These are phyloP conservation scores for Cecropterus lyciades DNA, from an alignment of 1,140 invertebrate genomes.

Conservation along the genomic window DNA sequence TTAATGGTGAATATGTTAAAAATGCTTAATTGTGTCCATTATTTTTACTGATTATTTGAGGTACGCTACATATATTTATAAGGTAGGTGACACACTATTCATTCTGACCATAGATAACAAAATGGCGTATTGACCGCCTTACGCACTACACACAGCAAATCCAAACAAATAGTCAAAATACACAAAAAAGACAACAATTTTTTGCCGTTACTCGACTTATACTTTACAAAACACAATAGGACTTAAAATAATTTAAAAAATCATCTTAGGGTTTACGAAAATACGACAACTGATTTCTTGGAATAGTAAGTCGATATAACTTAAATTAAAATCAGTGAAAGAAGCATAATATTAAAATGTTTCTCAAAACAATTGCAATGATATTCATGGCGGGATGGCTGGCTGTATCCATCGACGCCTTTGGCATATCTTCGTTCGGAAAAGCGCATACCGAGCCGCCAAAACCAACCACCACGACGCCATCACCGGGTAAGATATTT, in stretches of 20 bases:
- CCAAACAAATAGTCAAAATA: conserved; percentile 23
- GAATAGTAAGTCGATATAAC: too few species aligned
- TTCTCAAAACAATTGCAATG: conserved; percentile 36
- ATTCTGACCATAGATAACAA: conserved; percentile 12
- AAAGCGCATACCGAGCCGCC: conserved; percentile 72
- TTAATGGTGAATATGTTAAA: not conserved
- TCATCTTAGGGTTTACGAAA: too few species aligned
- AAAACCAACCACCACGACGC: conserved; percentile 63
- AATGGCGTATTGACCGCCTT: conserved; percentile 49
- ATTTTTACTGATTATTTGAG: not conserved
- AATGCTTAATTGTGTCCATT: not conserved
- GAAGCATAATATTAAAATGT: conserved; percentile 29
- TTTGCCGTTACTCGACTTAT: conserved; percentile 9
- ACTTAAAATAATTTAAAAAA: not conserved
- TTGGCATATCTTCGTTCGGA: conserved; percentile 74
- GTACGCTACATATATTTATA: not conserved
- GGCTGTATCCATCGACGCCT: conserved; percentile 49
- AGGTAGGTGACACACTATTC: not conserved
- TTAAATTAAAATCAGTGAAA: conserved; percentile 12
- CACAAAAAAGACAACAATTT: conserved; percentile 11
- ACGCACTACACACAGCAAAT: conserved; percentile 41
- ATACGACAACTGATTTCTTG: too few species aligned
- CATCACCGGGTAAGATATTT: conserved; percentile 69
- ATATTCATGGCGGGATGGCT: conserved; percentile 48
- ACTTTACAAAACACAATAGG: conserved; percentile 11